phyloP scores from a whole-genome alignment of 53 echinoderm and acorn worm genomes.

The Temnopleurus reevesii region DNA sequence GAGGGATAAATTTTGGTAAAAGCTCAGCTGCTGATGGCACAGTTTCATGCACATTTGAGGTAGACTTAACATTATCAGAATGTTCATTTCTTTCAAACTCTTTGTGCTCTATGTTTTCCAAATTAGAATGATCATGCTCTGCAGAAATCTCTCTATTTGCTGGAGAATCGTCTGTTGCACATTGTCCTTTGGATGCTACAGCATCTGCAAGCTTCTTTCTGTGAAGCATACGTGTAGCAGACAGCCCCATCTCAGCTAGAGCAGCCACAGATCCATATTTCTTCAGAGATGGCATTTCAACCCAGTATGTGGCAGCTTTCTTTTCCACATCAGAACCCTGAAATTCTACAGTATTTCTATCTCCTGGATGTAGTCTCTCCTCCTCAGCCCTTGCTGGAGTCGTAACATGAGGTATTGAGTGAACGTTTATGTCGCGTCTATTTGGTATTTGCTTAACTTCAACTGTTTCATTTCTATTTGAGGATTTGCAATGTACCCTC shows the following conservation, averaged over 20 bases:
- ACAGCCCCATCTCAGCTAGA: neutral
- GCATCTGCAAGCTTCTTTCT: neutral
- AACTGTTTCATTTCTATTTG: neutral
- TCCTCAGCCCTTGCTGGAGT: neutral
- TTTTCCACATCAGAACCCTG: neutral
- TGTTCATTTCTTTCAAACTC: neutral
- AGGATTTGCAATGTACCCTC: neutral
- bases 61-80: neutral
- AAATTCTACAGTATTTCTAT: neutral
- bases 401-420: neutral
- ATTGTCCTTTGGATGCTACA: neutral
- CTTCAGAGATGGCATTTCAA: slow-evolving; percentile 39
- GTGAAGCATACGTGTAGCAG: slow-evolving; percentile 6
- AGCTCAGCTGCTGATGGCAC: slow-evolving; percentile 31
- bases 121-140: neutral
- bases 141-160: neutral
- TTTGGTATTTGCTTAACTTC: neutral
- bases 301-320: slow-evolving; percentile 29
- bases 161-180: neutral
- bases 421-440: neutral
- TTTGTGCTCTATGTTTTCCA: neutral
- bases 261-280: slow-evolving; percentile 15
- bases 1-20: neutral
- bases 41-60: neutral
- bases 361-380: slow-evolving; percentile 9